Conservation (phyloP, 2,888 invertebrate genomes). For the Eupithecia tripunctaria region DNA sequence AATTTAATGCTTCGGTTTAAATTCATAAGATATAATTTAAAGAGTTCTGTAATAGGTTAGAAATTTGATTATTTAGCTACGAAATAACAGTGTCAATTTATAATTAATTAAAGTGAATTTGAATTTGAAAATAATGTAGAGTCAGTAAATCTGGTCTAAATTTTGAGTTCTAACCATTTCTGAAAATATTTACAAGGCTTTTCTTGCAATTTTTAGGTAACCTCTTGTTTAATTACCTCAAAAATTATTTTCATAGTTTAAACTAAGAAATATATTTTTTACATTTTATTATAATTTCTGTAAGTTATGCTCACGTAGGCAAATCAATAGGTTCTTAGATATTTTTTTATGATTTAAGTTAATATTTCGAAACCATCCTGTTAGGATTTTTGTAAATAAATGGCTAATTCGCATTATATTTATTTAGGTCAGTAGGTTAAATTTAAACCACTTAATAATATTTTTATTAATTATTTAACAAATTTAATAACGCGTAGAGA, state of each 20-base stretch:
- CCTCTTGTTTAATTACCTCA: neutral
- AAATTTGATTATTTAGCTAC: neutral
- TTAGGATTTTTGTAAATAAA: neutral
- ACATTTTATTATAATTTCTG: neutral
- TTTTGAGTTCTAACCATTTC: neutral
- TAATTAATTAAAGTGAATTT: too few species aligned
- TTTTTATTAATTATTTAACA: too few species aligned
- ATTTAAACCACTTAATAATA: too few species aligned
- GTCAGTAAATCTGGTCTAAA: neutral
- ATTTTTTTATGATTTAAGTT: neutral
- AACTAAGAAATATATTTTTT: neutral
- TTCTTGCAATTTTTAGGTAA: neutral
- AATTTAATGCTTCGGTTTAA: conserved; percentile 1
- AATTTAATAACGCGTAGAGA: too few species aligned
- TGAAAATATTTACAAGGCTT: neutral
- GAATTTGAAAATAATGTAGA: too few species aligned
- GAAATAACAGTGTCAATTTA: neutral
- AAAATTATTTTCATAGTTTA: neutral
- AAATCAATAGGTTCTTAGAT: neutral
- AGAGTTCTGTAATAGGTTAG: neutral
- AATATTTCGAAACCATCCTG: neutral
- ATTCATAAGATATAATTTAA: neutral
- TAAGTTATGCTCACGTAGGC: neutral
- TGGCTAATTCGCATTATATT: too few species aligned
- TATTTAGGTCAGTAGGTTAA: too few species aligned